phyloP scores from a whole-genome alignment of 2,113 vertebrate species.

The Trinectes maculatus region DNA sequence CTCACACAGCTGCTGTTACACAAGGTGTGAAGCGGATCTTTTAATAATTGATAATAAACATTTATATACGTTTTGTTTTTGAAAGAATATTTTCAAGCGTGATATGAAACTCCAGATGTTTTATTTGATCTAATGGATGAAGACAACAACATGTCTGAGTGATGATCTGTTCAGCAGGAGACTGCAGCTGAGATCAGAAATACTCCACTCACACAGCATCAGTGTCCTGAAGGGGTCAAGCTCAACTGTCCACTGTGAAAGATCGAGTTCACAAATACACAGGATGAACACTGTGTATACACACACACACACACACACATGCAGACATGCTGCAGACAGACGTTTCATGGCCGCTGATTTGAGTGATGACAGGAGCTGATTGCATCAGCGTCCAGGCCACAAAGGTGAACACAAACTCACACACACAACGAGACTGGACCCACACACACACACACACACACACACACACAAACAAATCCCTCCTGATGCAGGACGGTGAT shows the following conservation, averaged over 20 bases:
- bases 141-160: too few species aligned
- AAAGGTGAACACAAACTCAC: constrained; percentile 30
- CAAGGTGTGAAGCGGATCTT: too few species aligned
- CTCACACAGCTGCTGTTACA: neutral
- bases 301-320: neutral
- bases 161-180: constrained; percentile 39
- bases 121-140: too few species aligned
- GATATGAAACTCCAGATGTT: too few species aligned
- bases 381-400: constrained; percentile 49
- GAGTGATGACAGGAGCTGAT: constrained; percentile 67
- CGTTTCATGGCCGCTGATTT: constrained; percentile 61
- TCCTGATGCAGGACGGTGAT: constrained; percentile 42
- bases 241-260: constrained; percentile 25
- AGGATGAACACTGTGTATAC: too few species aligned
- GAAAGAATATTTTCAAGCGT: too few species aligned
- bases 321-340: constrained; percentile 40
- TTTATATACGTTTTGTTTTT: too few species aligned
- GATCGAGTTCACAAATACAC: neutral
- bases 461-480: constrained; percentile 38
- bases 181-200: constrained; percentile 51
- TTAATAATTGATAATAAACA: too few species aligned
- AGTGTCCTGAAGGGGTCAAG: constrained; percentile 6
- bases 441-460: constrained; percentile 33
- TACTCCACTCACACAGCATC: constrained; percentile 6
- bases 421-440: too few species aligned